Evolutionary conservation across 1,140 invertebrate species (phyloP).

Genomic region (Vollenhovia emeryi): DNA sequence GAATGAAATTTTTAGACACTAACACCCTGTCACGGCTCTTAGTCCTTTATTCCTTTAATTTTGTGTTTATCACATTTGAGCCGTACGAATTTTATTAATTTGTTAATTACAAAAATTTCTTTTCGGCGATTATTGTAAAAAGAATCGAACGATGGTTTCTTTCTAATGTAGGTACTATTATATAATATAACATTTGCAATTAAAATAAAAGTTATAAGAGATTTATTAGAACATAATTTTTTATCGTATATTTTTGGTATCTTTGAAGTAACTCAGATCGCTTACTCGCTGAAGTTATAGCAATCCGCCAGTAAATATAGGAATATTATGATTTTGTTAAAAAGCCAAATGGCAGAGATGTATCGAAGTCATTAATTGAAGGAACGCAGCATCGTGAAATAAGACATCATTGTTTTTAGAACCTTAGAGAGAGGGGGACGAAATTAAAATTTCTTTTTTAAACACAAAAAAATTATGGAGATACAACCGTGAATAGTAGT

Average conservation of each 20-base stretch:
- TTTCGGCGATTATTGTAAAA: no score
- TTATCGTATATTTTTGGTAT: background rate
- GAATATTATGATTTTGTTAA: background rate
- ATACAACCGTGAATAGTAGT: background rate
- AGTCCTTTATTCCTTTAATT: no score
- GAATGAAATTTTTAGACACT: no score
- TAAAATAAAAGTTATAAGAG: background rate
- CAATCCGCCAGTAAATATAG: background rate
- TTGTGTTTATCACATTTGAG: no score
- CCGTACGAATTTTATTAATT: background rate
- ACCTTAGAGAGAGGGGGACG: background rate
- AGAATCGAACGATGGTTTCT: no score
- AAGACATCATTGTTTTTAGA: conserved; percentile 34
- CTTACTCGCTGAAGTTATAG: background rate
- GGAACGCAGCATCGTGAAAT: conserved; percentile 25
- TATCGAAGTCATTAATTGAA: background rate
- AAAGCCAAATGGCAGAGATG: background rate
- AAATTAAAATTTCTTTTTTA: background rate
- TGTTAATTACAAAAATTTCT: background rate
- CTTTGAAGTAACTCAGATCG: background rate
- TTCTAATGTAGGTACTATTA: no score
- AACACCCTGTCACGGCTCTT: no score
- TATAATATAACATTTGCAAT: no score
- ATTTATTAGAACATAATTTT: background rate
- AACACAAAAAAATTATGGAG: background rate